phyloP scores from a whole-genome alignment of 2,113 vertebrate genomes.

The Tetraodon nigroviridis region DNA sequence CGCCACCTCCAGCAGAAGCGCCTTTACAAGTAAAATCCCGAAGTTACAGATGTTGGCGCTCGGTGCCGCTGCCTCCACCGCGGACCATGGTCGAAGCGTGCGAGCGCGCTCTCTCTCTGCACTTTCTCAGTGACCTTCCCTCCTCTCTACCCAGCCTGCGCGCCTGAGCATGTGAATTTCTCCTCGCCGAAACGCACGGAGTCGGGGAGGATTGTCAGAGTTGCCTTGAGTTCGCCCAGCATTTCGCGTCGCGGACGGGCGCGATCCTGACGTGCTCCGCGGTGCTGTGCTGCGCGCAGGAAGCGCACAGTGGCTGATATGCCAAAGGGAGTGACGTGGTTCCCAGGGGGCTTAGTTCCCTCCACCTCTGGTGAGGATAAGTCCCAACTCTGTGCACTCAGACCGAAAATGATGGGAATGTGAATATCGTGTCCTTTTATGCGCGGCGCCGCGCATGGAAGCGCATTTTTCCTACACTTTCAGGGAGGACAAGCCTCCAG shows the following conservation, averaged over 20 bases:
- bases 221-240: constrained; percentile 74
- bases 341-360: constrained; percentile 74
- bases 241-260: constrained; percentile 79
- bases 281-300: constrained; percentile 61
- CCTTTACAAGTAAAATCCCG: constrained; percentile 62
- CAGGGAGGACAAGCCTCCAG: too few species aligned
- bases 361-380: constrained; percentile 76
- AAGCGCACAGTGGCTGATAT: constrained; percentile 74
- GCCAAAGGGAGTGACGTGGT: constrained; percentile 76
- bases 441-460: background rate
- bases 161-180: constrained; percentile 49
- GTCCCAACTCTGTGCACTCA: constrained; percentile 44
- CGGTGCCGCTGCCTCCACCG: constrained; percentile 68
- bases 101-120: constrained; percentile 43
- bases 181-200: constrained; percentile 63
- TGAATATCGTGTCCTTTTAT: constrained; percentile 1
- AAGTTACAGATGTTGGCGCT: constrained; percentile 79
- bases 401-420: constrained; percentile 6
- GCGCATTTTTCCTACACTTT: too few species aligned
- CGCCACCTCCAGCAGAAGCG: constrained; percentile 53
- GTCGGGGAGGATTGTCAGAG: constrained; percentile 62
- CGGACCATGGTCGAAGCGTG: constrained; percentile 71
- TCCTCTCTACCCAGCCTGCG: constrained; percentile 54
- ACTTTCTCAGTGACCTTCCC: constrained; percentile 60
- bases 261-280: constrained; percentile 76